Evolutionary conservation across 2,797 vertebrate species (phyloP).

Genomic region (Erithacus rubecula): DNA sequence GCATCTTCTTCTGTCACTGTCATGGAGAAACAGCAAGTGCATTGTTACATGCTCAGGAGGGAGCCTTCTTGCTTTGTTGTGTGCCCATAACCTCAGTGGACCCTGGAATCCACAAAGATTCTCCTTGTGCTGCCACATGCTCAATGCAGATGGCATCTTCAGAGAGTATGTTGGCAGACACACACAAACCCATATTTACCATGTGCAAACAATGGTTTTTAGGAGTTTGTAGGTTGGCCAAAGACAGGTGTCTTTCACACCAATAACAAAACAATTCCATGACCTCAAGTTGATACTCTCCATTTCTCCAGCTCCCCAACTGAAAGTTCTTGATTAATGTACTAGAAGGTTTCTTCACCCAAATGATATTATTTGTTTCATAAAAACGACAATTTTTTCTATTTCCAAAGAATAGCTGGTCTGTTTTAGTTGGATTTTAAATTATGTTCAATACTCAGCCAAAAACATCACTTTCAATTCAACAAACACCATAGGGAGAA

Average conservation of each 20-base stretch:
- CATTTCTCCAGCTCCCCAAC: background rate
- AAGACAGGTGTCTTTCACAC: slow-evolving; percentile 9
- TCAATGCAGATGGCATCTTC: slow-evolving; percentile 33
- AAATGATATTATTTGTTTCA: background rate
- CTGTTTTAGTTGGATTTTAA: background rate
- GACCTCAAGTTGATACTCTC: background rate
- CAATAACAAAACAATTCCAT: background rate
- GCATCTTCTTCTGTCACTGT: background rate
- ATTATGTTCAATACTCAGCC: background rate
- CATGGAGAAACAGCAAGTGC: background rate
- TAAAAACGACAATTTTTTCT: background rate
- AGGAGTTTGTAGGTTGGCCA: slow-evolving; percentile 5
- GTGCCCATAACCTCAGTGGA: background rate
- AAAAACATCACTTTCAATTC: background rate
- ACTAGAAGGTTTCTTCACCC: background rate
- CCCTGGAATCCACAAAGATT: background rate
- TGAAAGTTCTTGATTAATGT: background rate
- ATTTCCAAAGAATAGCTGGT: background rate
- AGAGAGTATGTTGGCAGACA: background rate
- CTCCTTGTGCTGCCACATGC: slow-evolving; percentile 28
- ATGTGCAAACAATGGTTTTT: background rate
- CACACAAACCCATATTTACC: background rate
- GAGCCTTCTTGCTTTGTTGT: background rate
- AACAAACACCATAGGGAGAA: background rate
- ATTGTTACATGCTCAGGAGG: background rate